Evolutionary conservation across 1,140 invertebrate genomes (phyloP).

Genomic region (Ectropis grisescens): DNA sequence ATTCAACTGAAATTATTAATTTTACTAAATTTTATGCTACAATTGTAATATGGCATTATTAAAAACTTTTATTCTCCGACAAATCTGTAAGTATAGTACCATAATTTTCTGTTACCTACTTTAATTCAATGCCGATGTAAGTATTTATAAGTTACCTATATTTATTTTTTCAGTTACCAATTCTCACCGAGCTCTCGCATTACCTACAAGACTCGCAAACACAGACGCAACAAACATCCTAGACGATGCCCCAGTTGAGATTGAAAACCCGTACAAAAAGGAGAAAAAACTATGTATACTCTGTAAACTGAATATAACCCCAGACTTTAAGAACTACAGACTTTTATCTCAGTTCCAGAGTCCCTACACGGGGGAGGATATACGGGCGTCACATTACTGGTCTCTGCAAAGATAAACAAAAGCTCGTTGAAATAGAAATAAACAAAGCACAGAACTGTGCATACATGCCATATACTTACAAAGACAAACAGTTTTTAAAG

Average conservation of each 20-base stretch:
- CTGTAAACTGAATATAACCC: conserved; percentile 86
- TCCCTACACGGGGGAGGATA: conserved; percentile 89
- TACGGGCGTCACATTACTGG: conserved; percentile 95
- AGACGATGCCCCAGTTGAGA: conserved; percentile 73
- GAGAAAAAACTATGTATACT: conserved; percentile 84
- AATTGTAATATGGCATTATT: no score
- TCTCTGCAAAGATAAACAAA: conserved; percentile 83
- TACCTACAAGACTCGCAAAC: conserved; percentile 19
- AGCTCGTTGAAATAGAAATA: conserved; percentile 78
- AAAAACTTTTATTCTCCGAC: no score
- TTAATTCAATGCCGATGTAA: no score
- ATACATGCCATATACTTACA: conserved; percentile 83
- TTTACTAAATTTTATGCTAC: no score
- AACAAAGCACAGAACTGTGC: conserved; percentile 79
- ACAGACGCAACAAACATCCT: conserved; percentile 34
- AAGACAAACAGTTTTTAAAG: conserved; percentile 80
- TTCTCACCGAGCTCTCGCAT: conserved; percentile 16
- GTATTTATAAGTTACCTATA: no score
- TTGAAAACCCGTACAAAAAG: conserved; percentile 88
- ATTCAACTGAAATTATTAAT: no score
- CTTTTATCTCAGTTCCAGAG: conserved; percentile 96
- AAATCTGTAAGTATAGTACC: no score
- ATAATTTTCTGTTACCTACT: no score
- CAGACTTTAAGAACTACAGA: conserved; percentile 94
- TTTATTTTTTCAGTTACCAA: conserved; percentile 27